Evolutionary conservation across 92 coral and sea anemone species (phyloP).

Genomic region (Micromussa lordhowensis): DNA sequence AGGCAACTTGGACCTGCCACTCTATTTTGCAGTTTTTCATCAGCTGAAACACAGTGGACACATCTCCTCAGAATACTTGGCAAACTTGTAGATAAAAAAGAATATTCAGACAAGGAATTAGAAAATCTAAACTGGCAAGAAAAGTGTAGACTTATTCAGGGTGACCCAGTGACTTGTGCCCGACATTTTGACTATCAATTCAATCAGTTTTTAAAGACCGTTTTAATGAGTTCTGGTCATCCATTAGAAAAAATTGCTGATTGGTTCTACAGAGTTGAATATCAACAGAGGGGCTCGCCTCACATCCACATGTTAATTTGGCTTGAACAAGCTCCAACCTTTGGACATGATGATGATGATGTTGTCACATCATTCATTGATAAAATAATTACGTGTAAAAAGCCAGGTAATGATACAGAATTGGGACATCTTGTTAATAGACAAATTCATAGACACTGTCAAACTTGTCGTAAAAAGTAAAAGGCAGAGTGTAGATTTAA

Average conservation of each 20-base stretch:
- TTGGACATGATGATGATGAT: constrained; percentile 37
- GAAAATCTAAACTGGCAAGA: constrained; percentile 67
- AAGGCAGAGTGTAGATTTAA: constrained; percentile 47
- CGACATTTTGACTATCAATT: constrained; percentile 63
- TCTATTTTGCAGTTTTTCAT: constrained; percentile 21
- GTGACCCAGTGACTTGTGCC: constrained; percentile 15
- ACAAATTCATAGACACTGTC: constrained; percentile 30
- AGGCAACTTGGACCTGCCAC: no score
- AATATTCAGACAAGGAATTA: constrained; percentile 12
- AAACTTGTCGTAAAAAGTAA: neutral
- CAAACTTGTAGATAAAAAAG: constrained; percentile 46
- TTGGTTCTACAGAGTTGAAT: constrained; percentile 48
- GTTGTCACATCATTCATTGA: constrained; percentile 42
- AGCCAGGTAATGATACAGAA: neutral
- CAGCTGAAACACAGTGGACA: constrained; percentile 67
- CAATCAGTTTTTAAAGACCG: constrained; percentile 41
- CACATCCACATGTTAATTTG: constrained; percentile 46
- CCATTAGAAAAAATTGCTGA: constrained; percentile 62
- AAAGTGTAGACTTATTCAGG: constrained; percentile 29
- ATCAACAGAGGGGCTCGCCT: constrained; percentile 58
- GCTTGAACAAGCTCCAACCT: constrained; percentile 54
- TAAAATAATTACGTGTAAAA: constrained; percentile 34
- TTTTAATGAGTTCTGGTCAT: constrained; percentile 35
- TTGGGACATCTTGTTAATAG: constrained; percentile 8
- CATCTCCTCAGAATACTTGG: constrained; percentile 75